These are phyloP conservation scores for Halisarca cf. caerulea DNA, from an alignment of 37 sponge, comb jelly and placozoan species.

Conservation along the genomic window DNA sequence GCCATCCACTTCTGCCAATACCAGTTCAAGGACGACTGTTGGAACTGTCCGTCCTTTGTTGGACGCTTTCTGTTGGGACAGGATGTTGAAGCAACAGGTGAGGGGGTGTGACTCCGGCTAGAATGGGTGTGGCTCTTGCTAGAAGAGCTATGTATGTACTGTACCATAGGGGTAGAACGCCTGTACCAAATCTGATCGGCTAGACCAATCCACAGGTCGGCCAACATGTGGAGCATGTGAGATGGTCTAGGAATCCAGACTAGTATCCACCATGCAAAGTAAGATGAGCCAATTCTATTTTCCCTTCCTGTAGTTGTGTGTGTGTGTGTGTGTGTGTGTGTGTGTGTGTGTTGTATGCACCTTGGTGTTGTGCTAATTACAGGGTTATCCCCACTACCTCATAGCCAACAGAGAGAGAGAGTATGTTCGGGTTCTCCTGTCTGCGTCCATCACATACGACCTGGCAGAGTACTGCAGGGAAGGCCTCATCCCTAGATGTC, in stretches of 20 bases:
- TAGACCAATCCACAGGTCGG: too few relatives aligned
- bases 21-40: not conserved
- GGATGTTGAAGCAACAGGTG: conserved; percentile 8
- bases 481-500: not conserved
- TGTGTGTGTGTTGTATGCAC: too few relatives aligned
- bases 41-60: not conserved
- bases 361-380: not conserved
- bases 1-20: not conserved
- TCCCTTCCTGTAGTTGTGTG: not conserved
- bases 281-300: too few relatives aligned
- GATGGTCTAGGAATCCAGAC: too few relatives aligned
- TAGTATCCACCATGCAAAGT: too few relatives aligned
- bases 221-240: too few relatives aligned
- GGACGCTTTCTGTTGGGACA: not conserved
- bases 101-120: too few relatives aligned
- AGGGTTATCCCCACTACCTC: not conserved
- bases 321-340: not conserved
- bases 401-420: conserved; percentile 18
- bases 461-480: not conserved
- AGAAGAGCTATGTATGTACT: too few relatives aligned
- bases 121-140: too few relatives aligned
- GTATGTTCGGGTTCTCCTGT: not conserved
- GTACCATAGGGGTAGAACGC: too few relatives aligned
- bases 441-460: conserved; percentile 15
- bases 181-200: too few relatives aligned